phyloP scores from a whole-genome alignment of 2,888 invertebrate genomes.

The Cristatella mucedo region DNA sequence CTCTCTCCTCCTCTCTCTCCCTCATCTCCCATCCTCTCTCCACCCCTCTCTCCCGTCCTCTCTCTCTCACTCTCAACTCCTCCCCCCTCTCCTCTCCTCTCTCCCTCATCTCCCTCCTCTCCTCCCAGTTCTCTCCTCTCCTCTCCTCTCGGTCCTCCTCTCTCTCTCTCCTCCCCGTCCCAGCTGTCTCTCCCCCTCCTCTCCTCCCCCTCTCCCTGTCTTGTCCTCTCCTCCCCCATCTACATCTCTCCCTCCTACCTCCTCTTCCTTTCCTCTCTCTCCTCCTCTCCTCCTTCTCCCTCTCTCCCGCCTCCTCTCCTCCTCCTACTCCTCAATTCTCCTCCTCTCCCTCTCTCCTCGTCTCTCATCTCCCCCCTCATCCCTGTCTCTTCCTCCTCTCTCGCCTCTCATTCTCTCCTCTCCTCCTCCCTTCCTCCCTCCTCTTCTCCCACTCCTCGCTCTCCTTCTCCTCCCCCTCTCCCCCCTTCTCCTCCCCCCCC shows the following conservation, averaged over 20 bases:
- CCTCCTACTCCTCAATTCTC: too few species aligned
- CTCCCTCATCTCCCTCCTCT: background rate
- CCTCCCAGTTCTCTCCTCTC: background rate
- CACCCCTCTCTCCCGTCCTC: background rate
- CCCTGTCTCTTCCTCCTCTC: background rate
- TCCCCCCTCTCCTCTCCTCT: too few species aligned
- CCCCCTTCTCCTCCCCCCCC: conserved; percentile 1
- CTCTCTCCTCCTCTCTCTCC: too few species aligned
- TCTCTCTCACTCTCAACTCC: background rate
- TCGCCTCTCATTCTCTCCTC: background rate
- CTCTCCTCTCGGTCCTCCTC: background rate
- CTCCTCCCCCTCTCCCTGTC: background rate
- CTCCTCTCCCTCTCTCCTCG: too few species aligned
- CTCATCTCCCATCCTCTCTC: background rate
- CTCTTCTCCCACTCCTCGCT: background rate
- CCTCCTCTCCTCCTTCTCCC: too few species aligned
- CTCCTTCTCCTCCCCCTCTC: conserved; percentile 1
- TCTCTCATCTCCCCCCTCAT: background rate
- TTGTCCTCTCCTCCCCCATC: background rate
- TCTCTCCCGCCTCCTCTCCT: background rate
- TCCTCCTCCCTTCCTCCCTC: conserved; percentile 1
- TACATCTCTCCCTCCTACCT: background rate
- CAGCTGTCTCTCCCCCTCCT: background rate
- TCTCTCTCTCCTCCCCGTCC: background rate
- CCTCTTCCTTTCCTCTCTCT: conserved; percentile 1